Percentiles rank a stretch among this genome's conserved stretches.
Conservation (phyloP, 2,888 invertebrate species). For the Tortricodes alternella region DNA sequence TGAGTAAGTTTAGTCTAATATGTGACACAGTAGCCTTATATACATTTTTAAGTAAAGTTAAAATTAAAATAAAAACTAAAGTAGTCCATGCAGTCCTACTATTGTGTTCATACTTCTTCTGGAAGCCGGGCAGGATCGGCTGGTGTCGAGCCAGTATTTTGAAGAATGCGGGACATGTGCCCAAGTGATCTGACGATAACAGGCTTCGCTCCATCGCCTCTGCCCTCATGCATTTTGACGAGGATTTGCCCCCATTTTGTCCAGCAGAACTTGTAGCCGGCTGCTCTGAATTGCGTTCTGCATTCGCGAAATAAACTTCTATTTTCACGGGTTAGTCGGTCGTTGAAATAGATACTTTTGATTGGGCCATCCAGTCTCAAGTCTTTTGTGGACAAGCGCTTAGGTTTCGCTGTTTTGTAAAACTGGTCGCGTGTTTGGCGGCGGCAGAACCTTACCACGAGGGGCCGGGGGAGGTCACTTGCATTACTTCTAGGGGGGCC, state of each 20-base stretch:
- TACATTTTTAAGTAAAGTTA: too few species aligned
- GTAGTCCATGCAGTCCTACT: too few species aligned
- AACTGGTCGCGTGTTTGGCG: background rate
- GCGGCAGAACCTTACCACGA: background rate
- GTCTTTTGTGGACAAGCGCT: too few species aligned
- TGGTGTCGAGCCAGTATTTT: too few species aligned
- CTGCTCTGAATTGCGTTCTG: background rate
- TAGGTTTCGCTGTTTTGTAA: background rate
- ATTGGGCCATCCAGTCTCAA: too few species aligned
- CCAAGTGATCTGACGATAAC: background rate
- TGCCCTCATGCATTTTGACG: background rate
- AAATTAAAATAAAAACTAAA: too few species aligned
- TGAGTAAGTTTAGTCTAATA: too few species aligned
- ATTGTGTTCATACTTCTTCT: too few species aligned
- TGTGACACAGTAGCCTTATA: too few species aligned
- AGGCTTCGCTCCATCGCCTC: background rate
- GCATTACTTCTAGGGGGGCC: background rate
- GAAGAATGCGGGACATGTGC: too few species aligned
- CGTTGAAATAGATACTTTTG: background rate
- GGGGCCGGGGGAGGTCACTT: background rate
- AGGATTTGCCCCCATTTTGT: background rate
- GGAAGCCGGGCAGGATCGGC: too few species aligned
- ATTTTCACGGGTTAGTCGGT: background rate
- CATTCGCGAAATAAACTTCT: background rate
- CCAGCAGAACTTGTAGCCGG: background rate